Base-by-base conservation (phyloP, 2,113 vertebrate genomes). In the Cettia cetti region DNA sequence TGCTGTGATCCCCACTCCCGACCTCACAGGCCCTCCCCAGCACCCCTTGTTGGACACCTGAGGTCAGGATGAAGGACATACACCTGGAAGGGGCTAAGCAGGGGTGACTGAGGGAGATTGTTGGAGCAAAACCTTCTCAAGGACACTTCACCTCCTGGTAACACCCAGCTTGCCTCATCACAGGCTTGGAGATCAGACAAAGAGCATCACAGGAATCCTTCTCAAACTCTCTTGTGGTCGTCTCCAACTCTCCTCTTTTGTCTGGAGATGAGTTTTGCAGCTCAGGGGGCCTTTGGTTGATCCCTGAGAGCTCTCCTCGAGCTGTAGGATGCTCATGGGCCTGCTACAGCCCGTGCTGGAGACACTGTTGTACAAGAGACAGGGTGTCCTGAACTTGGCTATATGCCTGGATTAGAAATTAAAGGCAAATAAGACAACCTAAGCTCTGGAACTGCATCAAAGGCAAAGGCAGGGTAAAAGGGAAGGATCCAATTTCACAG, bases 401-500 rank as follows among this genome's bases (percentile, higher is more conserved):
- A 31, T 39, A 24, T 61, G 88, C 95, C 94, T 97, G 95, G 91
- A 85, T 85, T 92, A 71, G 95, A 95, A 94, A 95, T 95, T 96
- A 94, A 95, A 97, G 72, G 94, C 92, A 94, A 97, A 94, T 94
- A 93, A 95, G 92, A 79, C 90, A 96, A 82, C 88, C 95, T 92
- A 94, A 95, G 50, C 44, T 60, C 92, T 95, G 95, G 95, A 95
- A 94, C 92, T 90, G 93, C 92, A 90, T 95, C 95, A 96, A 96
- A 96, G 93, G 92, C 90, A 84, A 93, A 96, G 5, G 69, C 92
- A 79, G 86, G 80, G 88, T 93, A 69, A 89, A 92, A 45, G 92
- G 92, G 93, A 94, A 96, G 95, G 94, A 93, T 96, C 93, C 95
- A 93, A 94, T 97, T 96, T 97, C 94, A 93, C 93, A 96, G 82